These are phyloP conservation scores for Urocolius indicus DNA, from an alignment of 2,113 vertebrate genomes.

Conservation along the genomic window DNA sequence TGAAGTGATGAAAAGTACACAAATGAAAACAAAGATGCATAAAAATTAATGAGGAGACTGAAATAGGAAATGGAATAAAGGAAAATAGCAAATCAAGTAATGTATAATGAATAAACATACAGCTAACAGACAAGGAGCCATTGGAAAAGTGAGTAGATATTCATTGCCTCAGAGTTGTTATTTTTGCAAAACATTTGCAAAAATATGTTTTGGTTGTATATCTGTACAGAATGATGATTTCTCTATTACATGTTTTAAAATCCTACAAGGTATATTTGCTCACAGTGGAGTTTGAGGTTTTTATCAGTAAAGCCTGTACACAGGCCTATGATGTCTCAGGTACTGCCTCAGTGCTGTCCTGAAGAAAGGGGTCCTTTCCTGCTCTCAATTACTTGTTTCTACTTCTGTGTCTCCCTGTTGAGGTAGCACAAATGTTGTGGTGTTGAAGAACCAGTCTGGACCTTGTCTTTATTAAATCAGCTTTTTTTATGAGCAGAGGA, in stretches of 20 bases:
- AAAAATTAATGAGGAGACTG: constrained; percentile 51
- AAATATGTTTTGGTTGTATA: not conserved
- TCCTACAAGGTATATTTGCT: not conserved
- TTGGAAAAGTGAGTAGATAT: not conserved
- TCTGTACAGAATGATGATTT: not conserved
- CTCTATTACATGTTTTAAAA: not conserved
- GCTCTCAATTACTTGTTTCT: not conserved
- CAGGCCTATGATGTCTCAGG: not conserved
- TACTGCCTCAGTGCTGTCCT: accelerated
- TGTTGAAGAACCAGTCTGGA: not conserved
- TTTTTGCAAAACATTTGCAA: not conserved
- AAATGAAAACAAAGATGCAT: constrained; percentile 64
- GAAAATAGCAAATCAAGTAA: constrained; percentile 45
- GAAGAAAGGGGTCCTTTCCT: not conserved
- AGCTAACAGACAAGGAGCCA: not conserved
- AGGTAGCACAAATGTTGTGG: no score
- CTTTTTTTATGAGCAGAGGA: not conserved
- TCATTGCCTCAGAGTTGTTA: not conserved
- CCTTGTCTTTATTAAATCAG: not conserved
- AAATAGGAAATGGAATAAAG: constrained; percentile 53
- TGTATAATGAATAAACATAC: constrained; percentile 11
- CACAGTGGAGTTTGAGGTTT: not conserved
- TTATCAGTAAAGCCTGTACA: not conserved
- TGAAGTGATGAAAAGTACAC: constrained; percentile 51
- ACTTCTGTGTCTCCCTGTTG: not conserved